Evolutionary conservation across 2,113 vertebrate species (phyloP), one percentile per base, ranked within the genome.

Genomic region (Fregetta grallaria): DNA sequence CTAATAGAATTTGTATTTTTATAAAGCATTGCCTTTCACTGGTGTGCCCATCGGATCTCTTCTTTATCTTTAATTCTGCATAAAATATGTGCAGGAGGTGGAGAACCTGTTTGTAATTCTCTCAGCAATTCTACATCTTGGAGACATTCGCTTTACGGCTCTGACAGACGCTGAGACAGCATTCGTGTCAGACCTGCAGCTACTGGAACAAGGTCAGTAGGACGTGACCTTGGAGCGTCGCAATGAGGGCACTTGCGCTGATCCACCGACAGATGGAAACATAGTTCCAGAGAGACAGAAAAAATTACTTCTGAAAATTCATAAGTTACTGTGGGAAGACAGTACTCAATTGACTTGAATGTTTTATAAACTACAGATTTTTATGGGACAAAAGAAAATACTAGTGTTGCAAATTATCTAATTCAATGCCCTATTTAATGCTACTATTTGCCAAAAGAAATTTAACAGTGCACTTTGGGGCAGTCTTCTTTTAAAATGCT

Each of bases 81-180:
- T 89, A 32, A 66, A 94, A 75, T 38, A 38, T 8, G 5, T 71
- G 26, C 74, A 99, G 99, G 99, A 99, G 94, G 98, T 99, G 91
- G 99, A 99, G 83, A 99, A 99, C 71, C 97, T 99, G 92, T 99
- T 99, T 73, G 98, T 97, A 86, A 98, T 99, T 85, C 98, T 99
- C 38, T 98, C 99, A 9, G 99, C 99, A 11, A 97, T 99, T 61
- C 93, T 99, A 78, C 99, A 99, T 91, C 97, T 99, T 3, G 99
- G 99, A 71, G 99, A 99, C 91, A 79, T 99, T 67, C 89, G 92
- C 90, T 99, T 99, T 94, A 98, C 98, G 0, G 77, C 98, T 5
- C 95, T 98, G 94, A 98, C 98, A 1, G 99, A 99, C 45, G 95
- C 98, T 5, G 98, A 99, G 87, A 97, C 98, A 13, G 98, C 99